Conservation (phyloP, 2,888 invertebrate species). For the Salticus scenicus region DNA sequence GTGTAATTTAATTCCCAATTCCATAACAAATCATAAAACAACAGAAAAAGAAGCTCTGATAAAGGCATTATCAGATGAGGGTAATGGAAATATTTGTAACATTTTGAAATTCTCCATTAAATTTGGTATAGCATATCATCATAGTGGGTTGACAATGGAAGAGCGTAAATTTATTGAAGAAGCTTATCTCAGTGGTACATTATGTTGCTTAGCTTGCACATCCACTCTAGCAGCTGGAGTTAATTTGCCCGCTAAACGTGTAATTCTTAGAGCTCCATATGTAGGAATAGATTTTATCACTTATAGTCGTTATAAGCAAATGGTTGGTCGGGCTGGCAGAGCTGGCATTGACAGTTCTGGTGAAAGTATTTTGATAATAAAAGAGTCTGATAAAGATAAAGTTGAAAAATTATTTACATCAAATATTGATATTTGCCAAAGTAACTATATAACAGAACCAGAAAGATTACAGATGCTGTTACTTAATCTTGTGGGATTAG, state of each 20-base stretch:
- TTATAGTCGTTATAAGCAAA: slow-evolving; percentile 91
- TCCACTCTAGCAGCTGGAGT: slow-evolving; percentile 98
- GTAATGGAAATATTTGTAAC: slow-evolving; percentile 81
- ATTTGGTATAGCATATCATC: slow-evolving; percentile 94
- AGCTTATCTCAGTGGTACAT: slow-evolving; percentile 78
- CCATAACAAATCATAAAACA: slow-evolving; percentile 78
- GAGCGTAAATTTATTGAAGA: slow-evolving; percentile 89
- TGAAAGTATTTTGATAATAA: slow-evolving; percentile 83
- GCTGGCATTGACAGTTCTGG: slow-evolving; percentile 88
- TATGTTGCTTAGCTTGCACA: slow-evolving; percentile 93
- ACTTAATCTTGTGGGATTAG: slow-evolving; percentile 83
- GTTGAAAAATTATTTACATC: slow-evolving; percentile 79
- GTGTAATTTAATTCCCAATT: slow-evolving; percentile 80
- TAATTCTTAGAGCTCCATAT: slow-evolving; percentile 89
- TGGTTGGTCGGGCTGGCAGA: slow-evolving; percentile 95
- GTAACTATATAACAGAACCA: slow-evolving; percentile 74
- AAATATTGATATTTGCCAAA: slow-evolving; percentile 81
- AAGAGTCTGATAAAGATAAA: slow-evolving; percentile 79
- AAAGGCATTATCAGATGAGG: slow-evolving; percentile 81
- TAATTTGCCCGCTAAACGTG: slow-evolving; percentile 90
- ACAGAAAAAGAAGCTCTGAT: slow-evolving; percentile 81
- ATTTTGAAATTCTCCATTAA: slow-evolving; percentile 82
- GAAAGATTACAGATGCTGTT: slow-evolving; percentile 81
- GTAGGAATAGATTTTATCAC: slow-evolving; percentile 85
- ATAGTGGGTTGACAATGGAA: slow-evolving; percentile 87